phyloP scores from a whole-genome alignment of 2,797 vertebrate genomes.

The Gymnothorax javanicus region DNA sequence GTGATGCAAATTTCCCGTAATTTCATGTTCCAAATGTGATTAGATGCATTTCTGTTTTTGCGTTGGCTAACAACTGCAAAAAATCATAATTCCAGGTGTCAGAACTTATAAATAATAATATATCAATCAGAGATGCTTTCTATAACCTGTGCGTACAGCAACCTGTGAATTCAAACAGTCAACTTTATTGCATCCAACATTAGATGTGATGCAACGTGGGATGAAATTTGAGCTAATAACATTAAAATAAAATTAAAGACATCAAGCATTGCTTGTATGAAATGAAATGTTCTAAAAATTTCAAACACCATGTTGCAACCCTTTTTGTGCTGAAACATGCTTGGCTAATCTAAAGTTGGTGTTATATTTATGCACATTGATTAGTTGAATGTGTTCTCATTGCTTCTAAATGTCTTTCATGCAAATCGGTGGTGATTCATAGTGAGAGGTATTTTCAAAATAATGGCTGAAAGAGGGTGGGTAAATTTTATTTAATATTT shows the following conservation, averaged over 20 bases:
- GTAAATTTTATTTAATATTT: neutral
- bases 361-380: neutral
- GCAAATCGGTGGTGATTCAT: neutral
- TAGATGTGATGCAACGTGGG: no score
- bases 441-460: neutral
- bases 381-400: neutral
- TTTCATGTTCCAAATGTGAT: neutral
- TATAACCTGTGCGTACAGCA: neutral
- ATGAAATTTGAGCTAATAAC: no score
- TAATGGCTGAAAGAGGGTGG: neutral
- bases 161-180: neutral
- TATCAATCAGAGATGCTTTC: neutral
- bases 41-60: neutral
- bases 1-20: neutral
- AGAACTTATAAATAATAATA: neutral
- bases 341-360: neutral
- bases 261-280: no score
- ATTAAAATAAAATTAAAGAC: no score
- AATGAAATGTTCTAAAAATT: neutral
- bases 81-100: neutral
- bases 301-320: neutral
- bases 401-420: neutral
- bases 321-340: neutral
- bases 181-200: neutral
- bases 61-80: neutral